Percentiles rank a stretch among this genome's conserved stretches.
phyloP scores from a whole-genome alignment of 2,113 vertebrate genomes.

The Campylomormyrus numenius region DNA sequence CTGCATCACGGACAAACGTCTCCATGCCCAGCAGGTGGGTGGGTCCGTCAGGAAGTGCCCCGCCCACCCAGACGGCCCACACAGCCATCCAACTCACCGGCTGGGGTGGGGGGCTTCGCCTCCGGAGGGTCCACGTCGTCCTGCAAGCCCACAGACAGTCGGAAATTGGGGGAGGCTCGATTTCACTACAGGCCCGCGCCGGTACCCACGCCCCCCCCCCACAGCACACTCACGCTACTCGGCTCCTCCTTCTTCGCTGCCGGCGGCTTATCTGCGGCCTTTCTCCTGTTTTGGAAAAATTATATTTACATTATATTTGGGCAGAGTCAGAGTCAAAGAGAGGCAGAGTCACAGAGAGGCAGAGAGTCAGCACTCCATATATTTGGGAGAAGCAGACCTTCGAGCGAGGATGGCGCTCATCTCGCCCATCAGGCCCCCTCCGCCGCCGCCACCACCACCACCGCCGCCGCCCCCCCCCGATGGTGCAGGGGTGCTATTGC shows the following conservation, averaged over 20 bases:
- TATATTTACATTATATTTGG: neutral
- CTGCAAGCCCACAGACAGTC: conserved; percentile 40
- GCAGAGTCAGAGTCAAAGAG: neutral
- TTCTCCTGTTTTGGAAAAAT: conserved; percentile 53
- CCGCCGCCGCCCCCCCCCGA: conserved; percentile 29
- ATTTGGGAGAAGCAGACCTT: conserved; percentile 48
- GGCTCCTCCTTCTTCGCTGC: conserved; percentile 50
- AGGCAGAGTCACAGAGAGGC: neutral
- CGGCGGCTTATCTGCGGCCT: conserved; percentile 55
- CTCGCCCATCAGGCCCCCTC: conserved; percentile 69
- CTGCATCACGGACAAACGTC: neutral
- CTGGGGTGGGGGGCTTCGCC: conserved; percentile 46
- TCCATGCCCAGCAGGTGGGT: neutral
- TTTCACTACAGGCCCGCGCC: neutral
- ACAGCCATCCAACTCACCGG: conserved; percentile 30
- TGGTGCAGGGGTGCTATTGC: conserved; percentile 36
- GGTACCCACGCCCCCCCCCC: neutral
- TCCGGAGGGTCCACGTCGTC: conserved; percentile 45
- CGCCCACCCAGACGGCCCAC: neutral
- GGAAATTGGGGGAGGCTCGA: neutral
- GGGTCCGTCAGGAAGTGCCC: neutral
- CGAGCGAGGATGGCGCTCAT: conserved; percentile 77
- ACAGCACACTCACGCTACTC: conserved; percentile 49
- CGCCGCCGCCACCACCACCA: no score
- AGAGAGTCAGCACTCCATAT: neutral